Conservation (phyloP, 2,888 invertebrate species). For the Sphaeridia pumilis region DNA sequence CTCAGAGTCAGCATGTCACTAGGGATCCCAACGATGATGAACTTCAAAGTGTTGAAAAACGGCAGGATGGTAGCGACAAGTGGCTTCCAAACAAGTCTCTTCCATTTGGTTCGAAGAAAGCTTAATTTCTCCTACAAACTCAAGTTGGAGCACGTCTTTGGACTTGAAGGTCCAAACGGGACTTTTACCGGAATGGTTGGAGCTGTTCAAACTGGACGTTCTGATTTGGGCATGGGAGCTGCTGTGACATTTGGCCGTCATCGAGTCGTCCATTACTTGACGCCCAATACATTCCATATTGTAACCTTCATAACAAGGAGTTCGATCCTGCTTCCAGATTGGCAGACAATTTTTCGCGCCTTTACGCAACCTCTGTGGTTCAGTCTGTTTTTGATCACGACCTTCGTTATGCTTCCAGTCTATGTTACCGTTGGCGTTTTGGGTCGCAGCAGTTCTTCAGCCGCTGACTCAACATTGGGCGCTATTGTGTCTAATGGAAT, state of each 20-base stretch:
- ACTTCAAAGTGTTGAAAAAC: conserved; percentile 1
- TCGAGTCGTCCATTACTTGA: conserved; percentile 10
- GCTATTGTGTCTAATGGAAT: not conserved
- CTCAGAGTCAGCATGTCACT: conserved; percentile 1
- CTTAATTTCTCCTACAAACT: conserved; percentile 12
- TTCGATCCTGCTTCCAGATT: conserved; percentile 2
- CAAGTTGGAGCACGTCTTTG: conserved; percentile 2
- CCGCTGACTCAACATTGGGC: not conserved
- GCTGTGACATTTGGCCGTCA: conserved; percentile 10
- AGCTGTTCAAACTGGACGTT: conserved; percentile 7
- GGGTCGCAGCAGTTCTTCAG: not conserved
- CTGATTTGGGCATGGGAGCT: conserved; percentile 16
- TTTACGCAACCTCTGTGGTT: conserved; percentile 11
- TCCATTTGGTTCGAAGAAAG: conserved; percentile 8
- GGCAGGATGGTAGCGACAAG: conserved; percentile 8
- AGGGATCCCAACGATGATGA: conserved; percentile 17
- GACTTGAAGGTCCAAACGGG: conserved; percentile 5
- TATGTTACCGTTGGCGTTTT: not conserved
- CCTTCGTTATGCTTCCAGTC: conserved; percentile 2
- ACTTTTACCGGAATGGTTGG: conserved; percentile 16
- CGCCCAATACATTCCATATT: conserved; percentile 14
- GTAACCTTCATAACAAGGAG: conserved; percentile 13
- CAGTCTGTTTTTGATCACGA: not conserved
- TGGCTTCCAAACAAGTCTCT: conserved; percentile 13
- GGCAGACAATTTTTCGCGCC: conserved; percentile 11